These are phyloP conservation scores for Montipora foliosa DNA, from an alignment of 64 coral and sea anemone genomes.

Conservation along the genomic window DNA sequence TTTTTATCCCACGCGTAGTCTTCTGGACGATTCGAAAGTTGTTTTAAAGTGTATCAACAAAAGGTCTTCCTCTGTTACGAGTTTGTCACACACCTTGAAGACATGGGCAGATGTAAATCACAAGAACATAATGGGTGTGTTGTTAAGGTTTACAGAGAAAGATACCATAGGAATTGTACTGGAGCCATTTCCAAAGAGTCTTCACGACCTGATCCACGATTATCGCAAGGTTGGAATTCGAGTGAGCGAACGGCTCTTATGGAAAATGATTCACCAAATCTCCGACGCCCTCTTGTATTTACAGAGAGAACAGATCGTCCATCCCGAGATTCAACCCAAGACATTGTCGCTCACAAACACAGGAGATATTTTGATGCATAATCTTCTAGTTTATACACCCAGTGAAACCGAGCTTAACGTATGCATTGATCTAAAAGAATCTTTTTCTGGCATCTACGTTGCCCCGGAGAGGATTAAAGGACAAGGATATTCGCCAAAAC, in stretches of 20 bases:
- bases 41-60: slow-evolving; percentile 68
- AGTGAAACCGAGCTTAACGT: slow-evolving; percentile 66
- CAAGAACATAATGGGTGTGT: slow-evolving; percentile 63
- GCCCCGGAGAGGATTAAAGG: slow-evolving; percentile 85
- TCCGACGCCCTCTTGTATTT: slow-evolving; percentile 76
- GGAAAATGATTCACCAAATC: slow-evolving; percentile 79
- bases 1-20: slow-evolving; percentile 64
- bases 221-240: slow-evolving; percentile 58
- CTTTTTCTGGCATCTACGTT: slow-evolving; percentile 74
- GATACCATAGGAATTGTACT: slow-evolving; percentile 70
- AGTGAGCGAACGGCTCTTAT: slow-evolving; percentile 68
- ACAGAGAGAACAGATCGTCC: slow-evolving; percentile 70
- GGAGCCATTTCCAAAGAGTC: slow-evolving; percentile 54
- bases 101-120: slow-evolving; percentile 67
- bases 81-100: slow-evolving; percentile 29
- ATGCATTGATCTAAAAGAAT: slow-evolving; percentile 52
- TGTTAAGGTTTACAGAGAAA: slow-evolving; percentile 68
- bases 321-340: slow-evolving; percentile 65
- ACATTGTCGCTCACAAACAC: slow-evolving; percentile 67
- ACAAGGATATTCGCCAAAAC: slow-evolving; percentile 54
- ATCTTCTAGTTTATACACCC: slow-evolving; percentile 69
- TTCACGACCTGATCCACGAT: slow-evolving; percentile 62
- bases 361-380: slow-evolving; percentile 69
- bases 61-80: slow-evolving; percentile 36
- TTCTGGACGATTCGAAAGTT: slow-evolving; percentile 73